A percentile compares a stretch with the other conserved stretches of the same genome.
phyloP scores from a whole-genome alignment of 2,888 invertebrate genomes.

The Acleris emargana region DNA sequence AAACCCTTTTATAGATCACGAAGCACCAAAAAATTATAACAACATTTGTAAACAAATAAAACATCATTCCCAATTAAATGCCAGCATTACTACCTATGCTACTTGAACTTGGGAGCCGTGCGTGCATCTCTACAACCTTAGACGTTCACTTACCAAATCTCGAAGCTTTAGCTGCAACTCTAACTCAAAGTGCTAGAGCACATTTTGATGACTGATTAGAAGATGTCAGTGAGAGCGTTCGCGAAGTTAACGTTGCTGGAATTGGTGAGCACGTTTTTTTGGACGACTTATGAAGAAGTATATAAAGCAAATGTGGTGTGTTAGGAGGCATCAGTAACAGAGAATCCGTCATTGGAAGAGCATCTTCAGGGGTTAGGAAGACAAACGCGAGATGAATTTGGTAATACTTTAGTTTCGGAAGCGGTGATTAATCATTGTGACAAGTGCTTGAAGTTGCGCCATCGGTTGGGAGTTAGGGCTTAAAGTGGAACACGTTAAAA shows the following conservation, averaged over 20 bases:
- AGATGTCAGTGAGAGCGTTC: conserved; percentile 12
- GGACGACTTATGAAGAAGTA: conserved; percentile 69
- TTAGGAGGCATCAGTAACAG: conserved; percentile 62
- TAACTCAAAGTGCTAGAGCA: conserved; percentile 39
- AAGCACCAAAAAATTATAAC: conserved; percentile 38
- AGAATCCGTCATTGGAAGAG: conserved; percentile 56
- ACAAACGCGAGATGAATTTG: conserved; percentile 59
- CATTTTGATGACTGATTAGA: background rate
- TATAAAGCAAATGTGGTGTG: conserved; percentile 68
- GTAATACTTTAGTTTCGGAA: conserved; percentile 52
- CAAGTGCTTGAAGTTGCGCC: conserved; percentile 38
- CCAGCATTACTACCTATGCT: conserved; percentile 44
- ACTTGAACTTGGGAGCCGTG: conserved; percentile 62
- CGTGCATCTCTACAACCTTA: conserved; percentile 55
- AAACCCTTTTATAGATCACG: conserved; percentile 44
- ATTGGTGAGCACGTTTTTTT: conserved; percentile 69
- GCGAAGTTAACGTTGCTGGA: conserved; percentile 49
- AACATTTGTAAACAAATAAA: conserved; percentile 42
- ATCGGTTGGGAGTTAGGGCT: conserved; percentile 15
- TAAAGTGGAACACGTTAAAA: conserved; percentile 4
- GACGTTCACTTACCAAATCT: conserved; percentile 1
- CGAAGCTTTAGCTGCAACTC: conserved; percentile 33
- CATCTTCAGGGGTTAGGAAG: conserved; percentile 50
- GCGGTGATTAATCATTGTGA: conserved; percentile 33
- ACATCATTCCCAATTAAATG: conserved; percentile 53